Evolutionary conservation across 1,140 invertebrate genomes (phyloP), one percentile per base, ranked within the genome.

Genomic region (Bathynomus jamesi): DNA sequence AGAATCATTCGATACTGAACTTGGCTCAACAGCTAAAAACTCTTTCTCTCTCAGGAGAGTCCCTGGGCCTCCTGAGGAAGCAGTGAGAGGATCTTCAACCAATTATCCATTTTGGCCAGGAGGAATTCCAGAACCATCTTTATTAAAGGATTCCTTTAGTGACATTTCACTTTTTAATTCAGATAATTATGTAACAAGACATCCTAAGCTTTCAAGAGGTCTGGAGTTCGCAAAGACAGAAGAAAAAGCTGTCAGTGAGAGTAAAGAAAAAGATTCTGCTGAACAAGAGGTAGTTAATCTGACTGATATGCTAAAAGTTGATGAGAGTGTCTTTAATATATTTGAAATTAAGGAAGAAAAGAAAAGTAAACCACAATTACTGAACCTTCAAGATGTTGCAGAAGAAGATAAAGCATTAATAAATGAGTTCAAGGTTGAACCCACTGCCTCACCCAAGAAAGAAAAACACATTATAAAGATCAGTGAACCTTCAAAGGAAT

Each of bases 61-160:
- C 11, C 84, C 84, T 30, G 84, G 82, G 2, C 83, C 87, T 46
- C 82, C 86, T 53, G 81, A 83, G 32, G 85, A 89, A 78, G 84
- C 85, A 75, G 84, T 90, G 7, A 83, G 85, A 79, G 91, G 91
- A 4, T 90, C 86, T 80, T 83, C 87, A 0, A 87, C 86, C 67
- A 92, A 91, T 80, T 87, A 86, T 80, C 90, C 90, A 28, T 93
- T 93, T 81, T 90, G 88, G 89, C 90, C 91, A 71, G 90, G 89
- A 32, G 90, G 90, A 32, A 88, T 91, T 78, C 87, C 89, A 61
- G 86, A 89, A 78, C 86, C 80, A 66, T 74, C 69, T 27, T 40
- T 78, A 24, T 78, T 80, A 21, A 72, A 75, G 24, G 69, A 77
- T 31, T 61, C 72, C 3, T 66, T 74, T 25, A 71, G 73, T 30